phyloP scores from a whole-genome alignment of 1,140 invertebrate species.

The Globodera rostochiensis region DNA sequence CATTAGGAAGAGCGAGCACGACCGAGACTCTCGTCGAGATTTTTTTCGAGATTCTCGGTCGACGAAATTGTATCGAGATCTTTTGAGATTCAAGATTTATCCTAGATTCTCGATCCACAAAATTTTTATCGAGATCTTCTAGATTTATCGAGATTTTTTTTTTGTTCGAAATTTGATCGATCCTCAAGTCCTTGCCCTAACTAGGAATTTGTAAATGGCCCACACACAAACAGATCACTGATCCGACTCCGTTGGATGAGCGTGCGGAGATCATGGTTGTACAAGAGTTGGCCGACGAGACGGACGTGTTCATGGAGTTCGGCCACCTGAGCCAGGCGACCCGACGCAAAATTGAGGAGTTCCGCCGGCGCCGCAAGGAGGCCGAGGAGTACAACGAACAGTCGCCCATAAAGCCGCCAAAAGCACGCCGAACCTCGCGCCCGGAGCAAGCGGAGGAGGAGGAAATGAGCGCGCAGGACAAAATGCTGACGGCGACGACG shows the following conservation, averaged over 20 bases:
- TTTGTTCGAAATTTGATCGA: too few species aligned
- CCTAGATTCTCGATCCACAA: too few species aligned
- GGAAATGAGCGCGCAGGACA: constrained; percentile 57
- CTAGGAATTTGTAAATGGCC: too few species aligned
- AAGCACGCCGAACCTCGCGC: constrained; percentile 41
- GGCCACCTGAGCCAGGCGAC: constrained; percentile 60
- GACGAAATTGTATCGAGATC: too few species aligned
- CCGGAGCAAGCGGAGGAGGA: background rate
- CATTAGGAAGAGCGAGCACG: too few species aligned
- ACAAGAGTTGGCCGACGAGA: constrained; percentile 64
- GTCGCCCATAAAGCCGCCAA: constrained; percentile 64
- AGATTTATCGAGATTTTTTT: too few species aligned
- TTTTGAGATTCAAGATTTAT: too few species aligned
- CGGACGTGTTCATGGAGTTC: constrained; percentile 66
- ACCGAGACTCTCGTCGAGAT: too few species aligned
- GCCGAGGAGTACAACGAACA: constrained; percentile 66
- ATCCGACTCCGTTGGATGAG: constrained; percentile 63
- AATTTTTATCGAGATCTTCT: too few species aligned
- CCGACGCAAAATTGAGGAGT: constrained; percentile 59
- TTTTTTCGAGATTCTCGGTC: too few species aligned
- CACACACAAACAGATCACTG: constrained; percentile 51
- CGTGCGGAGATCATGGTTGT: constrained; percentile 64
- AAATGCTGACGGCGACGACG: constrained; percentile 49
- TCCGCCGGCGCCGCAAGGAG: constrained; percentile 62
- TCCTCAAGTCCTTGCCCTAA: too few species aligned